phyloP scores from a whole-genome alignment of 2,797 vertebrate species.

The Trachurus trachurus region DNA sequence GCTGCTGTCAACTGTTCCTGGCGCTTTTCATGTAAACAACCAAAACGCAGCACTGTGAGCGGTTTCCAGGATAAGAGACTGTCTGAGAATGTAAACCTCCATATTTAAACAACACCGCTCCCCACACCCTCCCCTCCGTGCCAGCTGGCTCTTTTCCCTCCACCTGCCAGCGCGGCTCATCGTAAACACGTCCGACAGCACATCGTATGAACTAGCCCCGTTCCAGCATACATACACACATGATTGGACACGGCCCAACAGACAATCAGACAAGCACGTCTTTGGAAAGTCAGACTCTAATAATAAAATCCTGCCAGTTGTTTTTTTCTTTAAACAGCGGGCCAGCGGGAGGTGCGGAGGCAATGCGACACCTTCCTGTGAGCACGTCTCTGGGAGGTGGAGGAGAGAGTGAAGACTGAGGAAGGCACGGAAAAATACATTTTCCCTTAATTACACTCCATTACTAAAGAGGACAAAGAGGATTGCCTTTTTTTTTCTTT shows the following conservation, averaged over 20 bases:
- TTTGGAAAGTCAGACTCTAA: neutral
- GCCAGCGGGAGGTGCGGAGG: slow-evolving; percentile 1
- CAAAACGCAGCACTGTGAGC: no score
- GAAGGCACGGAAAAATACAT: slow-evolving; percentile 6
- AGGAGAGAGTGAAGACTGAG: slow-evolving; percentile 16
- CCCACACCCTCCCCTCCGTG: no score
- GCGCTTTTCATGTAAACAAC: no score
- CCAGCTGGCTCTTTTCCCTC: neutral
- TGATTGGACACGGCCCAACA: neutral
- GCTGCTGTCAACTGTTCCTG: no score
- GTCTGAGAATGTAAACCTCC: no score
- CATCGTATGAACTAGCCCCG: neutral
- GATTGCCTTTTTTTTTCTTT: no score
- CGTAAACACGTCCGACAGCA: neutral
- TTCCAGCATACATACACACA: neutral
- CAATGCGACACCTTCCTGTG: slow-evolving; percentile 7
- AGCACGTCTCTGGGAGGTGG: neutral
- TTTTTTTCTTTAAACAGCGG: neutral
- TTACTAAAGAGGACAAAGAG: no score
- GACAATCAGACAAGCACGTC: neutral
- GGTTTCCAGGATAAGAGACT: no score
- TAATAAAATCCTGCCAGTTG: neutral
- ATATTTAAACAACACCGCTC: no score
- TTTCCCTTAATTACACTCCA: no score
- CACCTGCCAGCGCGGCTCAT: neutral